Conservation (phyloP, 2,888 invertebrate genomes). For the Cactoblastis cactorum region DNA sequence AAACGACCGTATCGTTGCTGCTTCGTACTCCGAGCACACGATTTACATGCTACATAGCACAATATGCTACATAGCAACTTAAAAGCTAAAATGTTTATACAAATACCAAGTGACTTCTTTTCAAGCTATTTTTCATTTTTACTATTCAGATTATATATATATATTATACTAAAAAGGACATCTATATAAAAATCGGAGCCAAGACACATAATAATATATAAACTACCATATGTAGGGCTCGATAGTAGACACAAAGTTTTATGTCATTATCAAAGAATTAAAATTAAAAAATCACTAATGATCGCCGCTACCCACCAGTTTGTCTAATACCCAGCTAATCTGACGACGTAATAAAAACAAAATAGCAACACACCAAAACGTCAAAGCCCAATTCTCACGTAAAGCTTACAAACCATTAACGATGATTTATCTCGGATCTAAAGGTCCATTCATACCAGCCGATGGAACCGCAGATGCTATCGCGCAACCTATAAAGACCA, state of each 20-base stretch:
- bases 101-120: too few species aligned
- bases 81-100: too few species aligned
- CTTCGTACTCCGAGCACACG: too few species aligned
- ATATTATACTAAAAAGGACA: too few species aligned
- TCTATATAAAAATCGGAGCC: too few species aligned
- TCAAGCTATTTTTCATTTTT: too few species aligned
- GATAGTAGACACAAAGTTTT: neutral
- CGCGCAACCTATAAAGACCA: conserved; percentile 27
- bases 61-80: too few species aligned
- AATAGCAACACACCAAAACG: conserved; percentile 15
- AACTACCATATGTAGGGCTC: too few species aligned
- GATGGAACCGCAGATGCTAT: conserved; percentile 38
- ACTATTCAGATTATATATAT: too few species aligned
- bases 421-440: conserved; percentile 41
- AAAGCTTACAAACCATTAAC: conserved; percentile 34
- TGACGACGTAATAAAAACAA: conserved; percentile 1
- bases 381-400: conserved; percentile 28
- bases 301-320: neutral
- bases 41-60: too few species aligned
- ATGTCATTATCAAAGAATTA: neutral
- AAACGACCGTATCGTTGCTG: too few species aligned
- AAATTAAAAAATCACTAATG: neutral
- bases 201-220: too few species aligned
- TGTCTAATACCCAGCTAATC: neutral
- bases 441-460: conserved; percentile 38